phyloP scores from a whole-genome alignment of 2,888 invertebrate species.

The Drosophila testacea region DNA sequence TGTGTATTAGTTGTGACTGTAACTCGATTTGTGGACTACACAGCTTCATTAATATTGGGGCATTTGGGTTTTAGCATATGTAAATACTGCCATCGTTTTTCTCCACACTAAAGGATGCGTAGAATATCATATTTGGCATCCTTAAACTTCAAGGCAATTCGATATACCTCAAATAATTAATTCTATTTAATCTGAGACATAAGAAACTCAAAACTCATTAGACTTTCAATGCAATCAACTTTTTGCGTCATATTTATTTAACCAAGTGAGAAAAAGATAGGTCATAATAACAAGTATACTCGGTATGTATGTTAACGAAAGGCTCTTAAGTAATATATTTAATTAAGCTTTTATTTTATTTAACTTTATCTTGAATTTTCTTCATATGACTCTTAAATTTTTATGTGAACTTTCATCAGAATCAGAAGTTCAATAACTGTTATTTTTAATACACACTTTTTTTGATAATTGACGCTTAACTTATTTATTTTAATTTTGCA shows the following conservation, averaged over 20 bases:
- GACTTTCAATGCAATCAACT: constrained; percentile 31
- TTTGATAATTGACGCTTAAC: too few relatives aligned
- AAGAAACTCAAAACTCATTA: constrained; percentile 28
- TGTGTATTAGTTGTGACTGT: constrained; percentile 1
- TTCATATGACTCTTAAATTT: too few relatives aligned
- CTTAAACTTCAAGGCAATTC: constrained; percentile 15
- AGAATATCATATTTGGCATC: constrained; percentile 5
- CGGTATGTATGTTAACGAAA: background rate
- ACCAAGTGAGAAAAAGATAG: background rate
- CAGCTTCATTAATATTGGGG: constrained; percentile 62
- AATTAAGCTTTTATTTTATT: background rate
- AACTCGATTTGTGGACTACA: constrained; percentile 34
- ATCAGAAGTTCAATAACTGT: too few relatives aligned
- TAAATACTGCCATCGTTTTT: constrained; percentile 49
- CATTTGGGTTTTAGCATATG: constrained; percentile 25
- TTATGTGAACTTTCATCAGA: too few relatives aligned
- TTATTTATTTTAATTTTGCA: too few relatives aligned
- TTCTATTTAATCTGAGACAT: constrained; percentile 42
- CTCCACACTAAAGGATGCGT: background rate
- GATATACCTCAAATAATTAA: constrained; percentile 53
- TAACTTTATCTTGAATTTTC: background rate
- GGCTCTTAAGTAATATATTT: background rate
- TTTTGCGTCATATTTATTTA: constrained; percentile 15
- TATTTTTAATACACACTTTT: too few relatives aligned
- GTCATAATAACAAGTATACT: background rate